Base-by-base conservation (phyloP, 2,888 invertebrate species). In the Rambutsinella grinnellia region DNA sequence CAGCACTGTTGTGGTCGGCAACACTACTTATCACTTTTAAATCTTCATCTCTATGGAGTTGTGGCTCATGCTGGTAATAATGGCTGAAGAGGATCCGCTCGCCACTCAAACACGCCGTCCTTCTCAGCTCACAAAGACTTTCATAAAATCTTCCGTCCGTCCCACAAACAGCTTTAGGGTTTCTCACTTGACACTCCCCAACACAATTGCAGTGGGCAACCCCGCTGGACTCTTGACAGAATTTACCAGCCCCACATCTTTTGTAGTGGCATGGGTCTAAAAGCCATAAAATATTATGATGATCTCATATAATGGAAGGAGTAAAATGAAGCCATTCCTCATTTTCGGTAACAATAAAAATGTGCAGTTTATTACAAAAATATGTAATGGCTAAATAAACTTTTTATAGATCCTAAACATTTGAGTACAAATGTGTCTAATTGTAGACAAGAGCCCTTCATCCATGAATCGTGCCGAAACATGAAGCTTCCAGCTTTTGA, bases 61-160 rank as follows among this genome's bases (percentile, higher is more conserved):
- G n/a, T n/a, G n/a, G n/a, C 17, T 63, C 54, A 21, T 67, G 66
- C 19, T 76, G 54, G 53, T 76, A 53, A 21, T 53, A 76, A 76
- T 76, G 76, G 60, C 76, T 69, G 21, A 76, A 76, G 36, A 49
- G 47, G 81, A 92, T 89, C 80, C 88, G 87, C 13, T 87, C 87
- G 28, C 88, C 88, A 28, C 88, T 86, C 54, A 89, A 86, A 85
- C 92, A 92, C 19, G 91, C 90, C 2, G 90, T 88, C 68, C 90
- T 87, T 84, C 91, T 91, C 44, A 92, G 87, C 84, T 91, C 91
- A 86, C 92, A 92, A 85, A 91, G 91, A 86, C 90, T 92, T 58
- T 89, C 88, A 85, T 92, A 92, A 76, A 91, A 88, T 83, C 89
- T 88, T n/a, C 91, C 91, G 85, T 92, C 90, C 36, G 90, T 90